These are phyloP conservation scores for Gallirallus australis DNA, from an alignment of 2,797 vertebrate genomes.

Conservation along the genomic window DNA sequence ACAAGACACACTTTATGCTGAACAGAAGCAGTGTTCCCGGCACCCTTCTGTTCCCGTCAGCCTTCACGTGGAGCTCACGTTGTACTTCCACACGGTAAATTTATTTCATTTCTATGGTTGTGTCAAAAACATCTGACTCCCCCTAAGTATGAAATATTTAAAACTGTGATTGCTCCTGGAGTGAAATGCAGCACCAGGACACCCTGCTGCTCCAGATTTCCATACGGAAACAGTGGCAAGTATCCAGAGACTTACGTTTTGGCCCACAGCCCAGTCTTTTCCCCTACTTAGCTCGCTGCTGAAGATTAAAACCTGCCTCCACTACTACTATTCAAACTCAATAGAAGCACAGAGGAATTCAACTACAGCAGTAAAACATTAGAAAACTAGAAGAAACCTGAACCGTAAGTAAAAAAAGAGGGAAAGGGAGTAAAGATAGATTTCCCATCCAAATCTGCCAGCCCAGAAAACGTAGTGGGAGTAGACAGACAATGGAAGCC, in stretches of 20 bases:
- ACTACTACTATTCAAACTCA: constrained; percentile 2
- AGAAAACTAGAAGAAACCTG: background rate
- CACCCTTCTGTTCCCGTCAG: background rate
- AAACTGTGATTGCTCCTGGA: background rate
- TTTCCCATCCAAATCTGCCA: constrained; percentile 1
- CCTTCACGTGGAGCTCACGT: background rate
- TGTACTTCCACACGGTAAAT: constrained; percentile 5
- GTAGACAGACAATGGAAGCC: constrained; percentile 2
- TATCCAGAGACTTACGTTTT: background rate
- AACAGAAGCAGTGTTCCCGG: background rate
- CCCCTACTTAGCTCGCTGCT: constrained; percentile 9
- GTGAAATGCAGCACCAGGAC: background rate
- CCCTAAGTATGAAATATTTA: constrained; percentile 15
- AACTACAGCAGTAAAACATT: background rate
- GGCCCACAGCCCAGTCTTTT: constrained; percentile 16
- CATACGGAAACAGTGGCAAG: background rate
- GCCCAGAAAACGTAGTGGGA: constrained; percentile 6
- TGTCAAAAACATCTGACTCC: background rate
- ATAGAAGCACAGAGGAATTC: background rate
- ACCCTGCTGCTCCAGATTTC: background rate
- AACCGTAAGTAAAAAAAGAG: background rate
- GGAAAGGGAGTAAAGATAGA: background rate
- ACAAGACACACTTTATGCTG: background rate
- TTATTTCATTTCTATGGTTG: constrained; percentile 18
- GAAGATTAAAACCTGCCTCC: constrained; percentile 41